Percentiles rank a stretch among this genome's conserved stretches.
Evolutionary conservation across 92 coral and sea anemone genomes (phyloP).

Genomic region (Plumapathes pennacea): DNA sequence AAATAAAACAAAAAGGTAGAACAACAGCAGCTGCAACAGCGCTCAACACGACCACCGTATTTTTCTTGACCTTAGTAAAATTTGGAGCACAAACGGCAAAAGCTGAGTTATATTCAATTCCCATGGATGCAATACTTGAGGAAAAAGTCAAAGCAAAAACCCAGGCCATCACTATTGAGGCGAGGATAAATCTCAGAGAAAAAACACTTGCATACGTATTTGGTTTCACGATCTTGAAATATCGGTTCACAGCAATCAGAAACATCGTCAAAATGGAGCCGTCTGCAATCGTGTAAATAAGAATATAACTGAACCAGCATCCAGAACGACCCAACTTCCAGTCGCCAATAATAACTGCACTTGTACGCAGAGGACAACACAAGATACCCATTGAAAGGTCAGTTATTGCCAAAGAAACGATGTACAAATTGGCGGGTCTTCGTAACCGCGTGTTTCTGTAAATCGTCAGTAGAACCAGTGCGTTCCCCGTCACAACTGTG

Average conservation of each 20-base stretch:
- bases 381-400: slow-evolving; percentile 28
- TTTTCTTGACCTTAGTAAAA: slow-evolving; percentile 5
- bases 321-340: slow-evolving; percentile 22
- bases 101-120: slow-evolving; percentile 13
- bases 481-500: slow-evolving; percentile 33
- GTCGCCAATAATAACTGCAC: slow-evolving; percentile 15
- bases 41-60: slow-evolving; percentile 1
- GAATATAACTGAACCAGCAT: slow-evolving; percentile 23
- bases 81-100: slow-evolving; percentile 28
- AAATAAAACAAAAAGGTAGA: slow-evolving; percentile 22
- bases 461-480: slow-evolving; percentile 24
- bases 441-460: slow-evolving; percentile 37
- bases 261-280: slow-evolving; percentile 41
- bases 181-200: slow-evolving; percentile 11
- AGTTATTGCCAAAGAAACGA: slow-evolving; percentile 46
- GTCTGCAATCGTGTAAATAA: slow-evolving; percentile 26
- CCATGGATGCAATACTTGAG: slow-evolving; percentile 4
- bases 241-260: slow-evolving; percentile 38
- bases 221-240: slow-evolving; percentile 32
- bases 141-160: slow-evolving; percentile 12
- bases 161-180: slow-evolving; percentile 10
- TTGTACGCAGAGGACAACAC: slow-evolving; percentile 35
- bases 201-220: slow-evolving; percentile 16
- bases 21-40: neutral
- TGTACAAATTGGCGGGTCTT: slow-evolving; percentile 36